Evolutionary conservation across 2,888 invertebrate genomes (phyloP).

Genomic region (Mactromeris polynyma): DNA sequence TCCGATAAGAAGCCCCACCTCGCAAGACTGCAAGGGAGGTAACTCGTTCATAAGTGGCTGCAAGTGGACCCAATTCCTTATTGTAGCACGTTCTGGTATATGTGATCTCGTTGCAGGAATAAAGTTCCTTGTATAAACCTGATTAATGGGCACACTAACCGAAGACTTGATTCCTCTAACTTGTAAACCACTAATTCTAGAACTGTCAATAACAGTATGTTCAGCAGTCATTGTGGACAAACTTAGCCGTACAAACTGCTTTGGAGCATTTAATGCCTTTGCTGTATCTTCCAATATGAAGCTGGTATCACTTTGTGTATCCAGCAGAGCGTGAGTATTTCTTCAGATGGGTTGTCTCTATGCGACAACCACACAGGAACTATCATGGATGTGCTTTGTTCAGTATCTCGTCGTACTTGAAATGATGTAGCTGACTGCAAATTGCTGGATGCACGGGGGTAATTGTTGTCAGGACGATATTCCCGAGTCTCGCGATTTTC

Average conservation of each 20-base stretch:
- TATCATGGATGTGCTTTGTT: neutral
- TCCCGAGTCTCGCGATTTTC: slow-evolving; percentile 7
- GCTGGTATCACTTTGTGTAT: slow-evolving; percentile 69
- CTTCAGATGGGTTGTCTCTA: too few species aligned
- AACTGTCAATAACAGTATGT: slow-evolving; percentile 33
- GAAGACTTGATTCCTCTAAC: slow-evolving; percentile 46
- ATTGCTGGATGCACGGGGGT: too few species aligned
- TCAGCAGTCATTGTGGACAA: slow-evolving; percentile 64
- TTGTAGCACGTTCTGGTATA: slow-evolving; percentile 34
- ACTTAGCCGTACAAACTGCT: slow-evolving; percentile 45
- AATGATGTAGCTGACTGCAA: too few species aligned
- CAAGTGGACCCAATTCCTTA: neutral
- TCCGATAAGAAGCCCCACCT: slow-evolving; percentile 25
- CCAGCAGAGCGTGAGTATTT: slow-evolving; percentile 71
- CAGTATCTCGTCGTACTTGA: too few species aligned
- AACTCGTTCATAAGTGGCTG: neutral
- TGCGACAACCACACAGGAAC: too few species aligned
- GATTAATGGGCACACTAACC: slow-evolving; percentile 19
- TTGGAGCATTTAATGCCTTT: slow-evolving; percentile 16
- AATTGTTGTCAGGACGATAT: neutral
- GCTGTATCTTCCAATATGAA: slow-evolving; percentile 59
- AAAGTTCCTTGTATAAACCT: slow-evolving; percentile 45
- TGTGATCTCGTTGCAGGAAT: slow-evolving; percentile 55
- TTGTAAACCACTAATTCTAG: slow-evolving; percentile 30
- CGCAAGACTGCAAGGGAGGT: neutral